Evolutionary conservation across 2,888 invertebrate species (phyloP).

Genomic region (Cenopis cana): DNA sequence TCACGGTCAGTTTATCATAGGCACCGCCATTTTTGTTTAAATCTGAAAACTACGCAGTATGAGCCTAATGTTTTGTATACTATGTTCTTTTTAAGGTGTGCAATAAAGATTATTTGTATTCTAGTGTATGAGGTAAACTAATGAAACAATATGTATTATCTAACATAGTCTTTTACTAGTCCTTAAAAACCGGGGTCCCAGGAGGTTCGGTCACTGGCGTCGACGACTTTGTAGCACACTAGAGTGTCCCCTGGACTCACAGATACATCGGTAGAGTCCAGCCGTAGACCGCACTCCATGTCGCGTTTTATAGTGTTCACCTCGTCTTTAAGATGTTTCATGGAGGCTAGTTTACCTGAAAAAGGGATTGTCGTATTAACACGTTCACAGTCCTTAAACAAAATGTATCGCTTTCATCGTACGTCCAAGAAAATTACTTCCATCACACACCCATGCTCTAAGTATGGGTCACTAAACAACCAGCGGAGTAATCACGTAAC

Average conservation of each 20-base stretch:
- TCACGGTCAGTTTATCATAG: too few species aligned
- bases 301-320: conserved; percentile 92
- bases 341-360: conserved; percentile 89
- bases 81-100: too few species aligned
- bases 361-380: neutral
- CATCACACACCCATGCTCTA: too few species aligned
- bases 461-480: too few species aligned
- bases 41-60: neutral
- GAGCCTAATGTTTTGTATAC: too few species aligned
- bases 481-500: too few species aligned
- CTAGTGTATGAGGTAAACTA: neutral
- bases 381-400: too few species aligned
- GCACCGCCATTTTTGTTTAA: neutral
- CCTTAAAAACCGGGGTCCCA: conserved; percentile 95
- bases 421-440: too few species aligned
- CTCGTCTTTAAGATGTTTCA: conserved; percentile 96
- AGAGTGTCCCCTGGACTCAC: conserved; percentile 92
- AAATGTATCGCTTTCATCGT: too few species aligned
- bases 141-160: conserved; percentile 2
- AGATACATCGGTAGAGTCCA: conserved; percentile 86
- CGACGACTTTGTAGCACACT: conserved; percentile 89
- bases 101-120: too few species aligned
- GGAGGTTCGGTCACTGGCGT: conserved; percentile 87
- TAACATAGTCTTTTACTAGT: conserved; percentile 14
- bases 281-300: conserved; percentile 94